These are phyloP conservation scores for Cordilura impudica DNA, from an alignment of 2,888 invertebrate species.

Conservation along the genomic window DNA sequence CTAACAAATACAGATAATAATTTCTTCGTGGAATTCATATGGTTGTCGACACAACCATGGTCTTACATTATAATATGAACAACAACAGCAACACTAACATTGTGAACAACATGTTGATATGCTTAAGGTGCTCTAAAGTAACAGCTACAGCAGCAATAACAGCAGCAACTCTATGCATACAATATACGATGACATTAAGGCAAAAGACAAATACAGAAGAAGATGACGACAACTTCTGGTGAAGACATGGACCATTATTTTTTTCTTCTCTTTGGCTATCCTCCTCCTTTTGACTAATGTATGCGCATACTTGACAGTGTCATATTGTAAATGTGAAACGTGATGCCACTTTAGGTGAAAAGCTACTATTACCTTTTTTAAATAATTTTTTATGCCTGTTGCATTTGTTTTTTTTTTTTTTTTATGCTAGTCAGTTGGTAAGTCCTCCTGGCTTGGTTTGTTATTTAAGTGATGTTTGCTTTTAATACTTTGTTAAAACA, in stretches of 20 bases:
- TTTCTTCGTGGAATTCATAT: constrained; percentile 62
- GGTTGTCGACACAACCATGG: constrained; percentile 56
- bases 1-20: constrained; percentile 53
- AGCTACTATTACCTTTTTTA: constrained; percentile 56
- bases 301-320: constrained; percentile 63
- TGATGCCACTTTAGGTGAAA: constrained; percentile 65
- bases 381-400: constrained; percentile 36
- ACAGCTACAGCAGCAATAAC: constrained; percentile 22
- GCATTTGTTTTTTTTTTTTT: not conserved
- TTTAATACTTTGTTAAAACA: constrained; percentile 58
- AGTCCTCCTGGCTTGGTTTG: constrained; percentile 6
- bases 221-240: constrained; percentile 53
- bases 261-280: constrained; percentile 21
- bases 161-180: constrained; percentile 11
- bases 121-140: constrained; percentile 26
- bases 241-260: constrained; percentile 49
- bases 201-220: constrained; percentile 1
- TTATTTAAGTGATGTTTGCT: constrained; percentile 34
- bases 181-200: constrained; percentile 30
- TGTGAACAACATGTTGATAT: constrained; percentile 59
- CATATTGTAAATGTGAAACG: constrained; percentile 65
- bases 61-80: constrained; percentile 56
- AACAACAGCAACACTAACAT: too few relatives aligned
- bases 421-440: constrained; percentile 7
- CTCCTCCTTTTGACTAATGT: constrained; percentile 58